phyloP scores from a whole-genome alignment of 2,113 vertebrate genomes.

The Crotalus viridis region DNA sequence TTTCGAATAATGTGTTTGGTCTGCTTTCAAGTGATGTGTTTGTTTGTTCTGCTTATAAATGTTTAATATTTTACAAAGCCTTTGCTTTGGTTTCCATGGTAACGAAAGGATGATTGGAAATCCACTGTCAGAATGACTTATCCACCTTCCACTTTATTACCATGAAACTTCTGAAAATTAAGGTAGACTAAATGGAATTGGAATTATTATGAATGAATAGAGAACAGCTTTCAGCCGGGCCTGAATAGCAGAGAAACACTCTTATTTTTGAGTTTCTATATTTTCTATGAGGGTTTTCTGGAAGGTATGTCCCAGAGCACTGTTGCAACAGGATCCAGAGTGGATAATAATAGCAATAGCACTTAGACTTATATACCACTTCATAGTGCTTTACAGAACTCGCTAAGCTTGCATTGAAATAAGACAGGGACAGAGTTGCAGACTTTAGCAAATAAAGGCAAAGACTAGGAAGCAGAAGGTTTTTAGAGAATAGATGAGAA shows the following conservation, averaged over 20 bases:
- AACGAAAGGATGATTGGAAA: slow-evolving; percentile 57
- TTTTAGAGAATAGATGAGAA: background rate
- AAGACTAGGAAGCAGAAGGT: background rate
- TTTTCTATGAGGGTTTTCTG: background rate
- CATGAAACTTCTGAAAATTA: slow-evolving; percentile 40
- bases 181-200: slow-evolving; percentile 29
- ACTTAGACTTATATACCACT: background rate
- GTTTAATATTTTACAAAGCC: slow-evolving; percentile 55
- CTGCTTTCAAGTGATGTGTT: slow-evolving; percentile 51
- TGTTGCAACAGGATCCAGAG: background rate
- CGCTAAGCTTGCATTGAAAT: background rate
- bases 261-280: background rate
- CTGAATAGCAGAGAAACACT: background rate
- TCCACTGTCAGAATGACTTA: slow-evolving; percentile 53
- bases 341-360: background rate
- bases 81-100: slow-evolving; percentile 65
- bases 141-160: slow-evolving; percentile 31
- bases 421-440: background rate
- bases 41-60: slow-evolving; percentile 58
- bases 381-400: background rate
- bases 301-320: background rate
- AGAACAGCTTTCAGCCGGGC: background rate
- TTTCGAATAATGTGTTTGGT: slow-evolving; percentile 54
- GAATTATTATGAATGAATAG: slow-evolving; percentile 4
- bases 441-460: background rate